These are phyloP conservation scores for Spodoptera picta DNA, from an alignment of 2,888 invertebrate species.

Conservation along the genomic window DNA sequence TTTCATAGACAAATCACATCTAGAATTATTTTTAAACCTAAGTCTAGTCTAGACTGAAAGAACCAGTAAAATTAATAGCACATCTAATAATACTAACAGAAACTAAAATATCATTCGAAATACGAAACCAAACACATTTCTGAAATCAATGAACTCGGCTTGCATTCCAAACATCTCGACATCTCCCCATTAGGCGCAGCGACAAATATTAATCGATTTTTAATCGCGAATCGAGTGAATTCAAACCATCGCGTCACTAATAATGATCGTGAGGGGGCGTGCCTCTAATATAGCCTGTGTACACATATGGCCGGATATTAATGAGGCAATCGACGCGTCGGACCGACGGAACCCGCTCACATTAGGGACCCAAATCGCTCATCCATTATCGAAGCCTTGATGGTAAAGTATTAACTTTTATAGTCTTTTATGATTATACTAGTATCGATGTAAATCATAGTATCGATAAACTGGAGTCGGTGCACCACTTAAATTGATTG, in stretches of 20 bases:
- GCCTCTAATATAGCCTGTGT: conserved; percentile 60
- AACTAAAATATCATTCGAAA: not conserved
- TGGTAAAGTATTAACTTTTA: conserved; percentile 66
- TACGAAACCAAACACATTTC: not conserved
- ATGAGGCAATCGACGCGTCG: conserved; percentile 77
- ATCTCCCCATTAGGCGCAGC: conserved; percentile 26
- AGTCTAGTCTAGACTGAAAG: too few species aligned
- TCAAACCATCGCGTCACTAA: conserved; percentile 59
- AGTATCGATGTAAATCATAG: conserved; percentile 40
- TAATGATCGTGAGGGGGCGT: conserved; percentile 65
- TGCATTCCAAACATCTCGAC: conserved; percentile 3
- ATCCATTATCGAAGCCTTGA: conserved; percentile 72
- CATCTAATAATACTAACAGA: too few species aligned
- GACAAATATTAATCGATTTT: conserved; percentile 68
- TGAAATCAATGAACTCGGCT: conserved; percentile 9
- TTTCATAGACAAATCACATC: too few species aligned
- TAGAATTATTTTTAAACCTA: too few species aligned
- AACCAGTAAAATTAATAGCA: too few species aligned
- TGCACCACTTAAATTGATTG: conserved; percentile 51
- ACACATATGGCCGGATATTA: conserved; percentile 78
- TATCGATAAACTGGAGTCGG: conserved; percentile 37
- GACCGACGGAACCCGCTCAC: conserved; percentile 68
- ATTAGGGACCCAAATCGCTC: conserved; percentile 67
- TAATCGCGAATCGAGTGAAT: conserved; percentile 57
- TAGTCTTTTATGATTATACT: conserved; percentile 50